Percentiles rank a stretch among this genome's conserved stretches.
Evolutionary conservation across 2,797 vertebrate genomes (phyloP).

Genomic region (Semotilus atromaculatus): DNA sequence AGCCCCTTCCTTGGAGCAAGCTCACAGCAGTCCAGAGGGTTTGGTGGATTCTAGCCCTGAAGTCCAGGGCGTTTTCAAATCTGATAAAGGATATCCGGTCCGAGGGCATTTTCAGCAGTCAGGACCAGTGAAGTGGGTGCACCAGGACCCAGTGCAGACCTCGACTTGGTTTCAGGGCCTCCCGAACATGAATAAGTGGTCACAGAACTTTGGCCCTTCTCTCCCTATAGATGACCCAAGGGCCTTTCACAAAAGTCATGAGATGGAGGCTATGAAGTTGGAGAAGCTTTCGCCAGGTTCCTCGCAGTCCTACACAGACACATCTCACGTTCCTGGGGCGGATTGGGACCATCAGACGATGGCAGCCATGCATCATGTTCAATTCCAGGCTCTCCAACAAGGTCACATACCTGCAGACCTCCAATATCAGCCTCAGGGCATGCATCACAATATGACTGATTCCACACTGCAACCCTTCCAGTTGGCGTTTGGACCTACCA

Average conservation of each 20-base stretch:
- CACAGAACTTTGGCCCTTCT: slow-evolving; percentile 82
- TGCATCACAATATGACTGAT: slow-evolving; percentile 67
- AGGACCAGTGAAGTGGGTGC: slow-evolving; percentile 87
- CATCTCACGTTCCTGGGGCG: slow-evolving; percentile 68
- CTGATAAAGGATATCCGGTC: slow-evolving; percentile 83
- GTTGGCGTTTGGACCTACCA: slow-evolving; percentile 92
- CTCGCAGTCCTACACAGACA: slow-evolving; percentile 74
- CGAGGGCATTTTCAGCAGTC: slow-evolving; percentile 82
- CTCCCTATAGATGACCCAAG: slow-evolving; percentile 73
- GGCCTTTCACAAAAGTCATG: slow-evolving; percentile 75
- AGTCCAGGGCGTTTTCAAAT: slow-evolving; percentile 75
- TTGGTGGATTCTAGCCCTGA: slow-evolving; percentile 50
- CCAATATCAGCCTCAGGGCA: slow-evolving; percentile 79
- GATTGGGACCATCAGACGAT: slow-evolving; percentile 78
- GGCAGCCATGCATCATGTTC: slow-evolving; percentile 74
- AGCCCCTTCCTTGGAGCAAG: slow-evolving; percentile 72
- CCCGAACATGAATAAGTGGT: slow-evolving; percentile 76
- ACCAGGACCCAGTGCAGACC: slow-evolving; percentile 78
- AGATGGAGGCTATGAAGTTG: slow-evolving; percentile 69
- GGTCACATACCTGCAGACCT: slow-evolving; percentile 80
- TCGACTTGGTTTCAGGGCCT: slow-evolving; percentile 81
- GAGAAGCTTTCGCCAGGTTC: slow-evolving; percentile 76
- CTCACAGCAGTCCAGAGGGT: slow-evolving; percentile 68
- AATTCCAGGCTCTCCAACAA: slow-evolving; percentile 77
- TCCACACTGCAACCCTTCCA: slow-evolving; percentile 93